A percentile compares a stretch with the other conserved stretches of the same genome.
Conservation (phyloP, 1,140 invertebrate genomes). For the Ceratosolen solmsi region DNA sequence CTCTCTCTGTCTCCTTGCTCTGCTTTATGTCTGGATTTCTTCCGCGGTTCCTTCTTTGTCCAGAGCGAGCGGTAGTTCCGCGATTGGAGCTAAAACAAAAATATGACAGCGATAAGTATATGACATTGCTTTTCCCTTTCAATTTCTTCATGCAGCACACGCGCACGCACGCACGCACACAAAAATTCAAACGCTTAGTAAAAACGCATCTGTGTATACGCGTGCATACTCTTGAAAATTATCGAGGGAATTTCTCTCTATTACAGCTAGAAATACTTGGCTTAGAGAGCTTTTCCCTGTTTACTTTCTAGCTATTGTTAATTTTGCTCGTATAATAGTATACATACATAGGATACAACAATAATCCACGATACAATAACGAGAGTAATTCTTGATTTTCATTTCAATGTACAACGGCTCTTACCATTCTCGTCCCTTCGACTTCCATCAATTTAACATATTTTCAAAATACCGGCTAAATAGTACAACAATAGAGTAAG, state of each 20-base stretch:
- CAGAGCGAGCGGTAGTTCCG: not conserved
- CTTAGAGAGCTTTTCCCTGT: not conserved
- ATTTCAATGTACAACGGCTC: too few species aligned
- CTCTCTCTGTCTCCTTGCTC: not conserved
- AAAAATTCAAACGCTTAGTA: not conserved
- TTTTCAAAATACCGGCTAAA: too few species aligned
- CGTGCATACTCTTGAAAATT: not conserved
- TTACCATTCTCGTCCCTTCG: too few species aligned
- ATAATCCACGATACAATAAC: too few species aligned
- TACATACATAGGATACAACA: too few species aligned
- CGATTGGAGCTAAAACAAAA: constrained; percentile 7
- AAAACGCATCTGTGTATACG: not conserved
- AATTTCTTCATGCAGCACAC: not conserved
- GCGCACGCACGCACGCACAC: not conserved
- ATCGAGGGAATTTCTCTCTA: not conserved
- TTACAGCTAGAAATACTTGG: not conserved
- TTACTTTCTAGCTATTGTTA: not conserved
- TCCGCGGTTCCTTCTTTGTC: constrained; percentile 33
- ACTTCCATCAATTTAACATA: too few species aligned
- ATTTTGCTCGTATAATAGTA: not conserved
- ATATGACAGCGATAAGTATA: not conserved
- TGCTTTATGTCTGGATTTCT: not conserved
- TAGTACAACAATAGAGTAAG: too few species aligned
- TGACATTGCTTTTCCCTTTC: not conserved
- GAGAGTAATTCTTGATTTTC: too few species aligned